Conservation (phyloP, 1,140 invertebrate species). For the Euura saliciscinereae region DNA sequence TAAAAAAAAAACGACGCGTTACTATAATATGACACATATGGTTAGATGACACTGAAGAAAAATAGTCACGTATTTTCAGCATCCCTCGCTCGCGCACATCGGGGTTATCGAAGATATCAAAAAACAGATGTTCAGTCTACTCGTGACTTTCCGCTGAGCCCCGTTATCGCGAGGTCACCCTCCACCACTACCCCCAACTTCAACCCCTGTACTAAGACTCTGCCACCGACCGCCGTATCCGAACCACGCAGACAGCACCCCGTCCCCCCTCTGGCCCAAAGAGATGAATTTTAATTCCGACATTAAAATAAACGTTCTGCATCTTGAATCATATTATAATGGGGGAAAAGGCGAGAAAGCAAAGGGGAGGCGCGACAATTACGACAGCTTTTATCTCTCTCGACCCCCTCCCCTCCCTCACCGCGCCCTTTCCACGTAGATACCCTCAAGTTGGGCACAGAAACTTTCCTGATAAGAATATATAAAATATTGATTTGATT, state of each 20-base stretch:
- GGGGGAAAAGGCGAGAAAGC: background rate
- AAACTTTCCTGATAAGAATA: background rate
- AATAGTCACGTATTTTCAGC: too few relatives aligned
- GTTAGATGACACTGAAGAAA: too few relatives aligned
- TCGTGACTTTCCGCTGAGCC: background rate
- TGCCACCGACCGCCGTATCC: background rate
- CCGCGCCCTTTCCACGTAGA: background rate
- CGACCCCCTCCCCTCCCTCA: background rate
- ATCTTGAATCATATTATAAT: background rate
- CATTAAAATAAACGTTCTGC: slow-evolving; percentile 4
- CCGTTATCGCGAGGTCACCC: background rate
- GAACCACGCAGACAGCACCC: background rate
- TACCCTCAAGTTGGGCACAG: background rate
- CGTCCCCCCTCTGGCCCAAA: background rate
- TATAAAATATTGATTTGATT: background rate
- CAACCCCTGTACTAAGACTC: background rate
- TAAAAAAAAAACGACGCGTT: too few relatives aligned
- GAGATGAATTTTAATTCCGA: slow-evolving; percentile 5
- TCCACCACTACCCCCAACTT: background rate
- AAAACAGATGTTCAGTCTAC: too few relatives aligned
- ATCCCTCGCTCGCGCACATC: too few relatives aligned
- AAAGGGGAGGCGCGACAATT: background rate
- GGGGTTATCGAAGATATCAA: too few relatives aligned
- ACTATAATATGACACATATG: too few relatives aligned
- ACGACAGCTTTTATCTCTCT: background rate